Conservation (phyloP, 2,888 invertebrate species). For the Cheilosia soror region DNA sequence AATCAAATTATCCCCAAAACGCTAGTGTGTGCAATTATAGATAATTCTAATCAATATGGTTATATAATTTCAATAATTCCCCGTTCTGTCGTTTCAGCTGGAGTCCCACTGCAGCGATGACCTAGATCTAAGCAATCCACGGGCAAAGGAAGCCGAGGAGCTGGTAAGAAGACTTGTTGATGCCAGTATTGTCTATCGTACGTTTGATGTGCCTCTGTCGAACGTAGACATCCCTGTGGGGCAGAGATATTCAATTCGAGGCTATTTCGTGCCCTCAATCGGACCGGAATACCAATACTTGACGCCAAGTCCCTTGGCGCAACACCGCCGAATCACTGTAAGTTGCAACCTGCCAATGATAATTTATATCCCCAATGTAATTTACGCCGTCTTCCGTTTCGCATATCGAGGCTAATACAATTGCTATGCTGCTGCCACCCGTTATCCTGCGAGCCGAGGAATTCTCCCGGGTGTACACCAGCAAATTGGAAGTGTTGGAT, state of each 20-base stretch:
- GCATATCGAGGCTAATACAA: conserved; percentile 64
- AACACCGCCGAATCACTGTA: conserved; percentile 77
- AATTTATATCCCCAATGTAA: conserved; percentile 47
- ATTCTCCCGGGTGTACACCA: conserved; percentile 77
- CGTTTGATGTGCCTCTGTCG: conserved; percentile 76
- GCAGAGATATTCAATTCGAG: conserved; percentile 78
- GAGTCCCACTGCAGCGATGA: conserved; percentile 74
- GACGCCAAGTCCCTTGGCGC: conserved; percentile 78
- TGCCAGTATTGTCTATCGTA: conserved; percentile 78
- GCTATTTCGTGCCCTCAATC: conserved; percentile 78
- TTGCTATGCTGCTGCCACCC: conserved; percentile 74
- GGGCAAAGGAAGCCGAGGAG: conserved; percentile 65
- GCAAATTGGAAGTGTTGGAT: conserved; percentile 77
- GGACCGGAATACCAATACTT: conserved; percentile 79
- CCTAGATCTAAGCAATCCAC: conserved; percentile 51
- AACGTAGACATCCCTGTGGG: conserved; percentile 74
- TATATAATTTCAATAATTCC: conserved; percentile 35
- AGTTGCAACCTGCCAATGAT: conserved; percentile 50
- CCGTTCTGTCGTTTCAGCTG: conserved; percentile 55
- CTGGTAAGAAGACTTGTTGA: conserved; percentile 76
- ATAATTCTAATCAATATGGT: too few species aligned
- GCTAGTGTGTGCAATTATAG: neutral
- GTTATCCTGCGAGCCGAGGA: conserved; percentile 75
- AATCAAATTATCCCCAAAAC: conserved; percentile 12
- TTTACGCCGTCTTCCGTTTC: conserved; percentile 37